Conservation (phyloP, 2,888 invertebrate genomes). For the Adelphocoris suturalis region DNA sequence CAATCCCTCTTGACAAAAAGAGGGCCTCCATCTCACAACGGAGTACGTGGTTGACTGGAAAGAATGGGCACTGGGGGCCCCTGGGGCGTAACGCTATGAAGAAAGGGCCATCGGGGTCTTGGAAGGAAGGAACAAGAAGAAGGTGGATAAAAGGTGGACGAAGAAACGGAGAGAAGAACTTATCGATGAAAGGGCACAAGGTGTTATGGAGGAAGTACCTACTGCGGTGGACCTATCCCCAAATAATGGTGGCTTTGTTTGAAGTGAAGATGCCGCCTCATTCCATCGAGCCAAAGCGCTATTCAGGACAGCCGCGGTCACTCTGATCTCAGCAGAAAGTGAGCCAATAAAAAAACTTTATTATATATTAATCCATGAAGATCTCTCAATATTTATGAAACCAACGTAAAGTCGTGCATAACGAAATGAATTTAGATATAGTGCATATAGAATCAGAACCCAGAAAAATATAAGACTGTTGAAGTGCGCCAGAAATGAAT, state of each 20-base stretch:
- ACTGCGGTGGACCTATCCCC: not conserved
- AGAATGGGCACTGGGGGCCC: not conserved
- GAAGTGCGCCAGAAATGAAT: no score
- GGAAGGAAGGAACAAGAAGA: constrained; percentile 23
- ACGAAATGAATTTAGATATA: no score
- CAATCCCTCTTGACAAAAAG: not conserved
- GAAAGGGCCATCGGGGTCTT: not conserved
- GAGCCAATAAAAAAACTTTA: not conserved
- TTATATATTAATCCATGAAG: no score
- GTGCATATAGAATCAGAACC: no score
- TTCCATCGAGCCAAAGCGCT: not conserved
- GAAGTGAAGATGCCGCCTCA: constrained; percentile 18
- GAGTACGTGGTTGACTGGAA: constrained; percentile 23
- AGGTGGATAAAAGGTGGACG: constrained; percentile 3
- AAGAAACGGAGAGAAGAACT: not conserved
- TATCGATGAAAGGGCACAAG: not conserved
- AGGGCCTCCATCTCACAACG: constrained; percentile 12
- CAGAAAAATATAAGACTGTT: no score
- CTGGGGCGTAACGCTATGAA: not conserved
- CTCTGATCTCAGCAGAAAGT: not conserved
- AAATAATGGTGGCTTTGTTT: not conserved
- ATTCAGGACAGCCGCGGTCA: not conserved
- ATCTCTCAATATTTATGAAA: no score
- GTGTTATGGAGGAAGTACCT: not conserved
- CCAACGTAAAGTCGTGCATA: no score